Evolutionary conservation across 2,888 invertebrate genomes (phyloP).

Genomic region (Prenolepis imparis): DNA sequence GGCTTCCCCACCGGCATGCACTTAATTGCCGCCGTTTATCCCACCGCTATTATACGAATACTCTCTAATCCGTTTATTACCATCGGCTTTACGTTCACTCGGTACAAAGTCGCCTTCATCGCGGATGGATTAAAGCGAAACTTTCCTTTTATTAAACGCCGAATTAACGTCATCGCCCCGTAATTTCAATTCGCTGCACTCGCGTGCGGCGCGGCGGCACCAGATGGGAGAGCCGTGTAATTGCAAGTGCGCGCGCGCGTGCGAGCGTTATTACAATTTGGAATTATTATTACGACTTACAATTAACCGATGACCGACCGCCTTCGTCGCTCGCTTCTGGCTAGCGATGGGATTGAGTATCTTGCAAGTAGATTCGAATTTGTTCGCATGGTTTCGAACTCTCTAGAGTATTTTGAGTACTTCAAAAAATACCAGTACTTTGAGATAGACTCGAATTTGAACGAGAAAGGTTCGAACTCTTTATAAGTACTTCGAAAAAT

Average conservation of each 20-base stretch:
- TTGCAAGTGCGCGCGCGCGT: constrained; percentile 45
- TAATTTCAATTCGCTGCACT: constrained; percentile 53
- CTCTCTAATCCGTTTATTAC: constrained; percentile 77
- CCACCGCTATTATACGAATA: constrained; percentile 74
- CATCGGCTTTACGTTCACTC: constrained; percentile 70
- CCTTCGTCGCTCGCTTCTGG: constrained; percentile 9
- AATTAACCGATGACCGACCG: constrained; percentile 50
- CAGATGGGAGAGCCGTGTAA: constrained; percentile 51
- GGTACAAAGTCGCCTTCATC: constrained; percentile 71
- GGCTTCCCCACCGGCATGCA: constrained; percentile 66
- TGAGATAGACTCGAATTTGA: too few species aligned
- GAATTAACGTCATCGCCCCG: constrained; percentile 69
- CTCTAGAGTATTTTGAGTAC: too few species aligned
- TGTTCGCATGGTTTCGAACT: too few species aligned
- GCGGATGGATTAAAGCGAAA: constrained; percentile 70
- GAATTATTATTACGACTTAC: constrained; percentile 55
- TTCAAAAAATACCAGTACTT: too few species aligned
- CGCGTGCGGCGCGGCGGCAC: constrained; percentile 39
- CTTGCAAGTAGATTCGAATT: too few species aligned
- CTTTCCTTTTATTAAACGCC: constrained; percentile 72
- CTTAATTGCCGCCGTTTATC: constrained; percentile 75
- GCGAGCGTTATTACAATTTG: constrained; percentile 53
- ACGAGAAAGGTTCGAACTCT: too few species aligned
- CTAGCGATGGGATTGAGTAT: too few species aligned
- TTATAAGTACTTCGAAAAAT: too few species aligned